A percentile compares a stretch with the other conserved stretches of the same genome.
These are phyloP conservation scores for Meiosimyza platycephala DNA, from an alignment of 2,888 invertebrate species.

Conservation along the genomic window DNA sequence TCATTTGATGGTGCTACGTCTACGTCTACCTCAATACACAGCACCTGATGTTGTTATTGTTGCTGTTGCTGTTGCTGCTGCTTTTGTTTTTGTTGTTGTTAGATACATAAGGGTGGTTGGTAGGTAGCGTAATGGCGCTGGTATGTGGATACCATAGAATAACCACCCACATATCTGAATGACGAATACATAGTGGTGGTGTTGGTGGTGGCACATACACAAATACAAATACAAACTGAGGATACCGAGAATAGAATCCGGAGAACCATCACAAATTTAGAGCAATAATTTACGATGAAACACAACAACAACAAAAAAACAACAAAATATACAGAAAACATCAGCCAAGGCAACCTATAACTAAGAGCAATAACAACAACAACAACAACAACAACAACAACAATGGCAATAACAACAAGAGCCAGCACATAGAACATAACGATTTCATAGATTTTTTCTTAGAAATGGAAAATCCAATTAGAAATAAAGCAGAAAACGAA, in stretches of 20 bases:
- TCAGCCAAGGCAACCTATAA: neutral
- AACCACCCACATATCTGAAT: neutral
- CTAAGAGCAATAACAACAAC: neutral
- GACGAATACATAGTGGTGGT: constrained; percentile 1
- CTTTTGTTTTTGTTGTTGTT: too few relatives aligned
- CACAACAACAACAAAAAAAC: constrained; percentile 17
- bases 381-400: constrained; percentile 36
- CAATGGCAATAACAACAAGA: neutral
- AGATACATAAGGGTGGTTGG: constrained; percentile 22
- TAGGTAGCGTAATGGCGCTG: too few relatives aligned
- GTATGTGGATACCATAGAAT: constrained; percentile 4
- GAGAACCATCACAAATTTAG: constrained; percentile 28
- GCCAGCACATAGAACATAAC: constrained; percentile 19
- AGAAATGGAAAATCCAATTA: constrained; percentile 65
- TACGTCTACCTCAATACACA: constrained; percentile 1
- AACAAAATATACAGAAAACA: constrained; percentile 22
- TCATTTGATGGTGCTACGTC: constrained; percentile 23
- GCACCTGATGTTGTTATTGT: neutral
- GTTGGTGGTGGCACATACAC: neutral
- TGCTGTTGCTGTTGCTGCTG: too few relatives aligned
- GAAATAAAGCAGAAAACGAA: constrained; percentile 47
- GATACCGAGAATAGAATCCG: neutral
- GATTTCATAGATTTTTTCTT: constrained; percentile 59
- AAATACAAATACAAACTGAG: neutral
- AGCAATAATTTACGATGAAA: constrained; percentile 22